Evolutionary conservation across 2,888 invertebrate genomes (phyloP), one percentile per base, ranked within the genome.

Genomic region (Hypena proboscidalis): DNA sequence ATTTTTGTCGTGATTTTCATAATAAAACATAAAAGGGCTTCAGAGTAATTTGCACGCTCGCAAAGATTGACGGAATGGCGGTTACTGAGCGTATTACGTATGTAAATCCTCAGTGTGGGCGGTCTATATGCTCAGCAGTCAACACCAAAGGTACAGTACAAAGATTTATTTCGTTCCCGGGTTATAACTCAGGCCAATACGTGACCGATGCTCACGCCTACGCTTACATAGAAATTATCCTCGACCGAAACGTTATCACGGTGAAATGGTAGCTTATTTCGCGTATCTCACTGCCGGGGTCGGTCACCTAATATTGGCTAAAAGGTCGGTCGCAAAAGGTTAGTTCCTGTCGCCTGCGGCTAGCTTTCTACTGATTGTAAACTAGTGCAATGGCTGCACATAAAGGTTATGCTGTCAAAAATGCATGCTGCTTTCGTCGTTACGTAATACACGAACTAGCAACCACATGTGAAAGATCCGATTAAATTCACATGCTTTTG

Each of bases 141-240:
- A 70, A 60, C 73, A 72, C 71, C 54, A 61, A 66, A 43, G 41
- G 39, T 36, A 47, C 41, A 48, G 32, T 43, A 23, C 53, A 73
- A 71, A 74, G 83, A 88, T 87, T 88, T 86, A 87, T 85, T 80
- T 76, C 67, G 64, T 80, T 77, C 80, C 76, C 67, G 67, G 81
- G 77, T 82, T 78, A 84, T 88, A 87, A 84, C 83, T 89, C 76
- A 81, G 79, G 74, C 75, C 77, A 80, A 84, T 84, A 87, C 89
- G 86, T 89, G 88, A 88, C 86, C 85, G 81, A 85, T 84, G 76
- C 77, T 85, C 87, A 89, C 89, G 87, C 85, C 84, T 76, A 85
- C 81, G 50, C 57, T 67, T 45, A 66, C 61, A 62, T 63, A 66
- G 70, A 71, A 70, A 77, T 75, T 75, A 76, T 77, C 74, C 77